Base-by-base conservation (phyloP, 2,888 invertebrate genomes). In the Eustalomyia histrio region DNA sequence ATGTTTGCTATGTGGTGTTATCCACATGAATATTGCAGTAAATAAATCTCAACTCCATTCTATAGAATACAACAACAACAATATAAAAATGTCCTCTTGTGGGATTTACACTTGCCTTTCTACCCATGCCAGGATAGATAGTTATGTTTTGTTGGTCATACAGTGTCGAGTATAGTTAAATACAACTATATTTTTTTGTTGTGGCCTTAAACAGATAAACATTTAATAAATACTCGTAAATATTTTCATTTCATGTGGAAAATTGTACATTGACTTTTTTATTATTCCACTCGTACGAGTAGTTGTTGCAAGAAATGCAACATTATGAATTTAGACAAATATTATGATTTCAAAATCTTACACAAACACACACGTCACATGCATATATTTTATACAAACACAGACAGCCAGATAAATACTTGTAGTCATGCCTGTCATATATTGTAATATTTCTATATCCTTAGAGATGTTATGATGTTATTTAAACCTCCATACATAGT, bases 251-350 rank as follows among this genome's bases (percentile, higher is more conserved):
- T 74, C 78, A 78, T 78, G 69, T 68, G 68, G 58, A 69, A 80
- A 68, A 76, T 69, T 73, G 33, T 43, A 65, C 64, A 78, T 61
- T 71, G 63, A 73, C 65, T 67, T 29, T 61, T 29, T 17, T n/a
- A 14, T 10, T 7, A 3, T 47, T 50, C 2, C 17, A 7, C 1
- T 74, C 35, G n/a, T 50, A 39, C 50, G 9, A 10, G 55, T 21
- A 16, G 10, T 47, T 69, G 35, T 18, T 53, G 18, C 17, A 17
- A 74, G 57, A 63, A 64, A 43, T 68, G 63, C 69, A 79, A 76
- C 67, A 72, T 80, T 80, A 80, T 80, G 76, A 80, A 67, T 68
- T 72, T 67, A 76, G 80, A 76, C 80, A 80, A 79, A 79, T 64
- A 74, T 79, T 69, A 79, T 72, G 76, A 80, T 80, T 76, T 80